A percentile compares a stretch with the other conserved stretches of the same genome.
These are phyloP conservation scores for Eupleurogrammus muticus DNA, from an alignment of 2,797 vertebrate genomes.

Conservation along the genomic window DNA sequence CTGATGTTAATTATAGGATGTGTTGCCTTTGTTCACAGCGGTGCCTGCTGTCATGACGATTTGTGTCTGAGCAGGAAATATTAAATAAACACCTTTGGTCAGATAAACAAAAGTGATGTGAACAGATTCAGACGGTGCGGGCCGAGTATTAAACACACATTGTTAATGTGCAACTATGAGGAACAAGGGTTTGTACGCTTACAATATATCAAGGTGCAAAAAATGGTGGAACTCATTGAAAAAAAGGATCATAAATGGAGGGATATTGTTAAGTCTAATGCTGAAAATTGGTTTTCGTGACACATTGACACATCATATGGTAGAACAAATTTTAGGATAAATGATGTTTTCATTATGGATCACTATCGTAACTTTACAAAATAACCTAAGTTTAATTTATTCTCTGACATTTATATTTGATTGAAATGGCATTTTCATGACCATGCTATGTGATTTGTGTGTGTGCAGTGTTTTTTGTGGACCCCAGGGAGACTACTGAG, in stretches of 20 bases:
- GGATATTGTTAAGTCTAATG: not conserved
- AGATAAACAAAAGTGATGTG: slow-evolving; percentile 60
- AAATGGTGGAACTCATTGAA: not conserved
- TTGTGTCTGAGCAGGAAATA: slow-evolving; percentile 73
- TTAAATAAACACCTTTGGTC: slow-evolving; percentile 63
- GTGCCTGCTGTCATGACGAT: slow-evolving; percentile 67
- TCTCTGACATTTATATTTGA: no score
- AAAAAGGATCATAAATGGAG: not conserved
- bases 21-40: slow-evolving; percentile 63
- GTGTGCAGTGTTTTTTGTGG: no score
- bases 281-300: no score
- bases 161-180: not conserved
- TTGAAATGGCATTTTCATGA: no score
- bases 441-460: no score
- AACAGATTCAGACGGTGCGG: slow-evolving; percentile 37
- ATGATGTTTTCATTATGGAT: no score
- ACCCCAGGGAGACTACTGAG: no score
- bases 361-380: no score
- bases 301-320: no score
- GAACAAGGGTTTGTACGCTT: not conserved
- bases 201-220: not conserved
- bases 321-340: no score
- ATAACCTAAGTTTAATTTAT: no score
- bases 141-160: slow-evolving; percentile 24
- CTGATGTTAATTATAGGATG: slow-evolving; percentile 72